phyloP scores from a whole-genome alignment of 2,797 vertebrate genomes.

The Pterois miles region DNA sequence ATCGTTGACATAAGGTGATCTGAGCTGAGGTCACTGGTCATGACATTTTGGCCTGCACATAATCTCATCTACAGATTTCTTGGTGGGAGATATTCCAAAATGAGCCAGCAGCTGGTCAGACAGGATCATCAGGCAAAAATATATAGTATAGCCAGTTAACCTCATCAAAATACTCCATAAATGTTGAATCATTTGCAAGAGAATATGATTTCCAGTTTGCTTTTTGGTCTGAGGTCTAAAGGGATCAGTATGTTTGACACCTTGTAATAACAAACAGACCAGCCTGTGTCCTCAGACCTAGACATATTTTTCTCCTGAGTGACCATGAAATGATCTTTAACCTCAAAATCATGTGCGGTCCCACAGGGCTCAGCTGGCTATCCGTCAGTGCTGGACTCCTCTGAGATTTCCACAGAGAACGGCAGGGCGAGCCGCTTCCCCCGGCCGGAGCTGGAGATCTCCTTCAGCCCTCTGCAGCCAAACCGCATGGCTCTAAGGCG shows the following conservation, averaged over 20 bases:
- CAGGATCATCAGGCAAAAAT: background rate
- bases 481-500: slow-evolving; percentile 90
- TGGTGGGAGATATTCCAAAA: background rate
- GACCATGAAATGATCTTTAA: background rate
- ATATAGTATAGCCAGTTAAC: background rate
- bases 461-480: slow-evolving; percentile 92
- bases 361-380: slow-evolving; percentile 69
- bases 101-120: background rate
- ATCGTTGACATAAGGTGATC: background rate
- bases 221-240: background rate
- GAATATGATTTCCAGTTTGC: background rate
- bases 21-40: background rate
- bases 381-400: slow-evolving; percentile 89
- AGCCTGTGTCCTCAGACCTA: background rate
- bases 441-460: slow-evolving; percentile 93
- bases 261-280: background rate
- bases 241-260: background rate
- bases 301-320: background rate
- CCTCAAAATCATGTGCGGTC: background rate
- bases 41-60: background rate
- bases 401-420: slow-evolving; percentile 91
- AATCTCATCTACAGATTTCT: no score
- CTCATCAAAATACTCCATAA: background rate
- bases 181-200: background rate
- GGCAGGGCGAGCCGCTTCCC: slow-evolving; percentile 89